phyloP scores from a whole-genome alignment of 2,797 vertebrate genomes.

The Chaetophractus vellerosus region DNA sequence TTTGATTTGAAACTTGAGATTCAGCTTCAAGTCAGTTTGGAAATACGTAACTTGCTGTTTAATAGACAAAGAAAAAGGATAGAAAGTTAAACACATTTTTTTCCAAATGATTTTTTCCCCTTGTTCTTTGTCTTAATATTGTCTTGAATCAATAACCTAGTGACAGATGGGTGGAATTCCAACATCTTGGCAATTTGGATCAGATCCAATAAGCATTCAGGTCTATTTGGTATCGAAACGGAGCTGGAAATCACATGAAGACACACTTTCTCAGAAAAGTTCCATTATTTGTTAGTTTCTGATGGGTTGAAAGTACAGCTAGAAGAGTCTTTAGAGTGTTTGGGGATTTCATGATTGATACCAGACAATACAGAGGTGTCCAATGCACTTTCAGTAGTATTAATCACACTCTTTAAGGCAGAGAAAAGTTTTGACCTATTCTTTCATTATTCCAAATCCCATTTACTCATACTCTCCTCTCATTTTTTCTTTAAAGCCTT shows the following conservation, averaged over 20 bases:
- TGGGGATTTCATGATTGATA: constrained; percentile 70
- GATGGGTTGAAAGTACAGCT: constrained; percentile 48
- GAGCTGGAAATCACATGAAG: constrained; percentile 76
- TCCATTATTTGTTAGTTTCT: constrained; percentile 63
- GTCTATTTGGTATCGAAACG: constrained; percentile 69
- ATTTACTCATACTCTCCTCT: background rate
- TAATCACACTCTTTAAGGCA: constrained; percentile 48
- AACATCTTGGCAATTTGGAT: constrained; percentile 70
- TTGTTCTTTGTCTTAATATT: constrained; percentile 75
- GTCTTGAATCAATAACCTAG: constrained; percentile 63
- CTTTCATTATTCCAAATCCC: background rate
- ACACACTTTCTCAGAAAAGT: constrained; percentile 68
- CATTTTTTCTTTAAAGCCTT: constrained; percentile 1
- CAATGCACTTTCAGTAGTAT: constrained; percentile 14
- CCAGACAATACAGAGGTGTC: constrained; percentile 23
- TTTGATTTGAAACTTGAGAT: constrained; percentile 26
- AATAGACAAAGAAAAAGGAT: constrained; percentile 29
- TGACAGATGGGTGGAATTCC: constrained; percentile 76
- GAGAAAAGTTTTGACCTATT: constrained; percentile 10
- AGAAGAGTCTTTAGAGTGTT: constrained; percentile 44
- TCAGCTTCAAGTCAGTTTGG: constrained; percentile 32
- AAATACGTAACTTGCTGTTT: background rate
- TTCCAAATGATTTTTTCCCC: constrained; percentile 9
- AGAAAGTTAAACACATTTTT: constrained; percentile 27
- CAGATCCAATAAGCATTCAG: constrained; percentile 65